phyloP scores from a whole-genome alignment of 2,888 invertebrate species.

The Mimumesa dahlbomi region DNA sequence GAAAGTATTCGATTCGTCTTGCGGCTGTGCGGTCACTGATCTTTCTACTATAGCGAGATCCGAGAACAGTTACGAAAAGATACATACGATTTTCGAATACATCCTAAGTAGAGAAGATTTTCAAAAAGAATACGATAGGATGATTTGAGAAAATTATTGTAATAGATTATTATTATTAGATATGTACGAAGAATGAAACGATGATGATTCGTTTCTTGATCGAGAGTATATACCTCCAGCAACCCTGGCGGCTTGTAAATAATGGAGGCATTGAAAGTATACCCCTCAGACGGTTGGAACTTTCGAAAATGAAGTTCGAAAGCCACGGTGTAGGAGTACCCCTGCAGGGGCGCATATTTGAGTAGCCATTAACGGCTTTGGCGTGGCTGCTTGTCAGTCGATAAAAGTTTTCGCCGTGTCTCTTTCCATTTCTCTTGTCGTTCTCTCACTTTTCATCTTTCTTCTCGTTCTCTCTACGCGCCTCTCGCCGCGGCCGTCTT shows the following conservation, averaged over 20 bases:
- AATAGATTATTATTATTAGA: too few relatives aligned
- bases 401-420: conserved; percentile 64
- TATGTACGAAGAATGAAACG: neutral
- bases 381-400: conserved; percentile 69
- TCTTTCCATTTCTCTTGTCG: conserved; percentile 28
- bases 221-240: conserved; percentile 41
- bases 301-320: conserved; percentile 72
- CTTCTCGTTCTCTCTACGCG: conserved; percentile 18
- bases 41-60: too few relatives aligned
- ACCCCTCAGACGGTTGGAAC: conserved; percentile 58
- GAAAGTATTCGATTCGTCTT: conserved; percentile 4
- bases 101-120: too few relatives aligned
- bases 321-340: conserved; percentile 60
- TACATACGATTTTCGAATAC: too few relatives aligned
- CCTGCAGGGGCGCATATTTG: conserved; percentile 68
- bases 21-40: neutral
- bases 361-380: conserved; percentile 75
- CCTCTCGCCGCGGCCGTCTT: conserved; percentile 23
- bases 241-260: conserved; percentile 56
- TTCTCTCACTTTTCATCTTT: conserved; percentile 14
- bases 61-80: too few relatives aligned
- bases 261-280: conserved; percentile 62
- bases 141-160: too few relatives aligned
- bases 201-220: conserved; percentile 11
- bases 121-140: too few relatives aligned